A percentile compares a stretch with the other conserved stretches of the same genome.
These are phyloP conservation scores for Myotis brandtii DNA, from an alignment of 2,113 vertebrate species.

Conservation along the genomic window DNA sequence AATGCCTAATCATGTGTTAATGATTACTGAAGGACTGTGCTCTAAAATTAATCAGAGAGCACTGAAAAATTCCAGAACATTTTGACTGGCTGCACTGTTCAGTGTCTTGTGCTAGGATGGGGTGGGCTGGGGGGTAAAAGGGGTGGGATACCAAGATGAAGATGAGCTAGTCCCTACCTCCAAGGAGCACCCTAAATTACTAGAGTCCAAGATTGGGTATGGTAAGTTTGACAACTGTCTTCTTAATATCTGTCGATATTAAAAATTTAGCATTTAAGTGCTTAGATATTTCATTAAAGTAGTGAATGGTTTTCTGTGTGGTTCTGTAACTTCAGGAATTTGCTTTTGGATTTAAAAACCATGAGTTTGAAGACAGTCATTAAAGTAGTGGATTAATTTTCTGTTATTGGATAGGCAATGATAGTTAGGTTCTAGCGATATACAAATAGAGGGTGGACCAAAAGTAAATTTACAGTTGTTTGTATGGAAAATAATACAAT, in stretches of 20 bases:
- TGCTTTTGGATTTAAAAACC: conserved; percentile 33
- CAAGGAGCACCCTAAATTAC: not conserved
- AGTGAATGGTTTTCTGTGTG: not conserved
- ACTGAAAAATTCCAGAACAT: not conserved
- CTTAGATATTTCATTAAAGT: not conserved
- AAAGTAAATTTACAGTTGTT: not conserved
- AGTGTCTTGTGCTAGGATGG: not conserved
- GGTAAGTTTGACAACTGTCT: not conserved
- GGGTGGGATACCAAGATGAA: not conserved
- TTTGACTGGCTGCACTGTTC: not conserved
- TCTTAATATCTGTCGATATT: not conserved
- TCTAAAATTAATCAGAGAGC: conserved; percentile 26
- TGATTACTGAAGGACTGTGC: not conserved
- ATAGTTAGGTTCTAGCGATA: not conserved
- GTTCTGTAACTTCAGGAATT: not conserved
- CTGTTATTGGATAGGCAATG: not conserved
- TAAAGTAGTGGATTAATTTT: not conserved
- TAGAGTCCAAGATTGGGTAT: not conserved
- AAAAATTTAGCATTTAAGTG: not conserved
- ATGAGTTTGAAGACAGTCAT: conserved; percentile 32
- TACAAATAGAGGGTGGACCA: not conserved
- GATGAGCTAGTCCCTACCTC: not conserved
- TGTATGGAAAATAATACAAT: not conserved
- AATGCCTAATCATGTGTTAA: not conserved
- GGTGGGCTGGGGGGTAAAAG: not conserved